Evolutionary conservation across 2,797 vertebrate species (phyloP).

Genomic region (Tadarida brasiliensis): DNA sequence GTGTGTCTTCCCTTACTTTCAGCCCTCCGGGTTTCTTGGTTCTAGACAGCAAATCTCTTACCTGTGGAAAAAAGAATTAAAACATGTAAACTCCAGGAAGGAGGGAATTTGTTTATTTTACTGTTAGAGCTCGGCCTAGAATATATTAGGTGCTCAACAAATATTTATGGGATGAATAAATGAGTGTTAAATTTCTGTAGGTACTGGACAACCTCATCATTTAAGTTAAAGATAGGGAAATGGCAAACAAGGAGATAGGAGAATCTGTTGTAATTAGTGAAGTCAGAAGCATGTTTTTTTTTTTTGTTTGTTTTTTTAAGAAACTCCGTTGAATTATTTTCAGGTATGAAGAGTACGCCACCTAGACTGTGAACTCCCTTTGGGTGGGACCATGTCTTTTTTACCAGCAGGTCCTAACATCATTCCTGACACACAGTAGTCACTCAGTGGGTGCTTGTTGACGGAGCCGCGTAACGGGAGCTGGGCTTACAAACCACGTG

Average conservation of each 20-base stretch:
- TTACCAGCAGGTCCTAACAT: no score
- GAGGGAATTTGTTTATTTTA: neutral
- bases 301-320: no score
- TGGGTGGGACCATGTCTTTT: neutral
- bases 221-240: neutral
- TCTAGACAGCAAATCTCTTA: slow-evolving; percentile 92
- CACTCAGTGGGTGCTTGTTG: neutral
- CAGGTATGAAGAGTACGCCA: neutral
- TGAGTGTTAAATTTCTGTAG: neutral
- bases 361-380: neutral
- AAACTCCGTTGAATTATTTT: slow-evolving; percentile 20
- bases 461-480: neutral
- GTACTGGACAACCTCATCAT: neutral
- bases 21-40: slow-evolving; percentile 88
- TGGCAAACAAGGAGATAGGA: neutral
- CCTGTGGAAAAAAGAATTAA: slow-evolving; percentile 82
- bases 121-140: neutral
- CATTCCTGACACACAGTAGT: no score
- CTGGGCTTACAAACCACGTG: neutral
- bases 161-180: neutral
- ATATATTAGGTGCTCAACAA: neutral
- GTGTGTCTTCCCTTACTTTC: slow-evolving; percentile 92
- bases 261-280: neutral
- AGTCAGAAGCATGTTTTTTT: neutral
- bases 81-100: neutral